A percentile compares a stretch with the other conserved stretches of the same genome.
phyloP scores from a whole-genome alignment of 2,113 vertebrate species.

The Passer domesticus region DNA sequence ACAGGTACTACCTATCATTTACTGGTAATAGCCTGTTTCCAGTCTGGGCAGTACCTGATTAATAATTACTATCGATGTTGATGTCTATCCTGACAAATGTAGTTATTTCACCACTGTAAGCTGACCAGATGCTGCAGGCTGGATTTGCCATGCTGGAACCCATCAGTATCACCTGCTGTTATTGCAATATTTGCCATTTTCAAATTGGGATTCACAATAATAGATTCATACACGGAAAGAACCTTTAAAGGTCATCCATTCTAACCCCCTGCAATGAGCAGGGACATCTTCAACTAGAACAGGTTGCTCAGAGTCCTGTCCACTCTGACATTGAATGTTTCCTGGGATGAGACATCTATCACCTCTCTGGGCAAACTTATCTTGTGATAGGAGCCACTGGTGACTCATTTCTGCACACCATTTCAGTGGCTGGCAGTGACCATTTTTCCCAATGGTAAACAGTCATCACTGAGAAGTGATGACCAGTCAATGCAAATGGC shows the following conservation, averaged over 20 bases:
- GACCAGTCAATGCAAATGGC: background rate
- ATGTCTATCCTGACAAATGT: background rate
- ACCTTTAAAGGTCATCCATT: background rate
- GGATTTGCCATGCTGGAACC: background rate
- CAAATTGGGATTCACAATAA: background rate
- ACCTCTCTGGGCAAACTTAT: background rate
- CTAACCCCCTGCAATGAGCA: too few relatives aligned
- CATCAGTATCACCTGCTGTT: background rate
- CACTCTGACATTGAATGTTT: background rate
- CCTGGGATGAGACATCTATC: too few relatives aligned
- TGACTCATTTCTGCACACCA: background rate
- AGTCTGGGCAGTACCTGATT: background rate
- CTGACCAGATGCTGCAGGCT: background rate
- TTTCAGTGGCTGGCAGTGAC: background rate
- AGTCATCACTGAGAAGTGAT: background rate
- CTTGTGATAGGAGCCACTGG: background rate
- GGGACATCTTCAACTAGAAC: background rate
- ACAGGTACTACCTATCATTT: background rate
- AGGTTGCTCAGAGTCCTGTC: background rate
- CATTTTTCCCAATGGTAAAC: background rate
- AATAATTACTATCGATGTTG: background rate
- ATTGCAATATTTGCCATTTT: background rate
- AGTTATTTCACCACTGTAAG: background rate
- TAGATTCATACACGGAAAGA: background rate
- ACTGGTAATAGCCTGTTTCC: background rate